These are phyloP conservation scores for Rotaria magnacalcarata DNA, from an alignment of 2,888 invertebrate species.

Conservation along the genomic window DNA sequence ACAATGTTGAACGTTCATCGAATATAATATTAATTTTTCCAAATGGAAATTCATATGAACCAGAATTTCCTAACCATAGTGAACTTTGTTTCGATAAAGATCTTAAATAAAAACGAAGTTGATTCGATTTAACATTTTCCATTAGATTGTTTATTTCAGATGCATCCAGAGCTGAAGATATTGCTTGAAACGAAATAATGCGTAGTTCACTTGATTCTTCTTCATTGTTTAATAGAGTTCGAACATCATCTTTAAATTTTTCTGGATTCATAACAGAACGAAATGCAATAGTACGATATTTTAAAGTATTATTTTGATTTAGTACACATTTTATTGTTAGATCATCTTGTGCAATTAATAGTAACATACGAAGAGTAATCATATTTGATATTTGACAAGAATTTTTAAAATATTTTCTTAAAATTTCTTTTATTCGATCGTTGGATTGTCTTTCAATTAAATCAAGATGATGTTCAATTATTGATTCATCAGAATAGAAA, in stretches of 20 bases:
- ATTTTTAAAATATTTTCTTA: neutral
- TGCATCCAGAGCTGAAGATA: neutral
- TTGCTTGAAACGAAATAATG: neutral
- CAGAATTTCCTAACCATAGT: neutral
- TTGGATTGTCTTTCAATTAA: neutral
- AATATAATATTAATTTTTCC: neutral
- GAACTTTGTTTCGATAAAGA: neutral
- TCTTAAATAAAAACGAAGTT: neutral
- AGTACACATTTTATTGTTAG: neutral
- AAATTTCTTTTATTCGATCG: neutral
- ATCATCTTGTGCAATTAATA: neutral
- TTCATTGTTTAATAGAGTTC: neutral
- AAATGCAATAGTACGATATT: neutral
- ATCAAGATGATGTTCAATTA: neutral
- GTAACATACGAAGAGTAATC: neutral
- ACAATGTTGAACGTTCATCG: neutral
- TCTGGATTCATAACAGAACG: neutral
- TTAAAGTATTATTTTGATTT: neutral
- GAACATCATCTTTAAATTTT: neutral
- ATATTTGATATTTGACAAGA: neutral
- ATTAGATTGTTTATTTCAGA: neutral
- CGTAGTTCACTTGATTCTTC: neutral
- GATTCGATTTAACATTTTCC: neutral
- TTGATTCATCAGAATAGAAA: neutral
- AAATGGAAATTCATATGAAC: neutral